Evolutionary conservation across 2,888 invertebrate genomes (phyloP), one percentile per base, ranked within the genome.

Genomic region (Chrysodeixis includens): DNA sequence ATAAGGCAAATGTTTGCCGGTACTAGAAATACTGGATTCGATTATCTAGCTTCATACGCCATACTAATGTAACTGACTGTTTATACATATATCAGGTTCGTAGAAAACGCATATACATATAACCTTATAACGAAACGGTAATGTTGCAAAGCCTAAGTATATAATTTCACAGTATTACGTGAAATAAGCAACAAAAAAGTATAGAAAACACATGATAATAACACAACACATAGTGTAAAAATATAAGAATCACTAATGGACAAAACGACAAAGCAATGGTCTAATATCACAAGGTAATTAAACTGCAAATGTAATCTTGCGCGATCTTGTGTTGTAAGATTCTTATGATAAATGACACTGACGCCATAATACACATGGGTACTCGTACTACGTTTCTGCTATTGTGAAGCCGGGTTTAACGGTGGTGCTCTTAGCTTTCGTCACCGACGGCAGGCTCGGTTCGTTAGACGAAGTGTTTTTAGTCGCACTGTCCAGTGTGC

Each of bases 331-430:
- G 56, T 53, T 58, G 59, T 46, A 68, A 69, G 56, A 65, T 73
- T 75, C 60, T 62, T 62, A 56, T 26, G 69, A 64, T 66, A 57
- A 59, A 72, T 63, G 68, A 74, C 65, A 78, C 66, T 75, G 77
- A 74, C 72, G 64, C 61, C 56, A 64, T 73, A 66, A 63, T 30
- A 35, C 30, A 75, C 44, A 35, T 52, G 69, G 40, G 30, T 40
- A 32, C 32, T 56, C 46, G 14, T 51, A 63, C 72, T 83, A 83
- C n/a, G 81, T 78, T 59, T 92, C 90, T 30, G 82, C 72, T 69
- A 93, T 89, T 60, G 83, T 90, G 68, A 94, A 95, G 14, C 94
- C 93, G 1, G 92, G 89, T 84, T 91, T 94, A 5, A 93, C 84
- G 18, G 81, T 85, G 2, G 77, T 58, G 66, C 83, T 88, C 66